Base-by-base conservation (phyloP, 2,113 vertebrate genomes). In the Toxostoma redivivum region DNA sequence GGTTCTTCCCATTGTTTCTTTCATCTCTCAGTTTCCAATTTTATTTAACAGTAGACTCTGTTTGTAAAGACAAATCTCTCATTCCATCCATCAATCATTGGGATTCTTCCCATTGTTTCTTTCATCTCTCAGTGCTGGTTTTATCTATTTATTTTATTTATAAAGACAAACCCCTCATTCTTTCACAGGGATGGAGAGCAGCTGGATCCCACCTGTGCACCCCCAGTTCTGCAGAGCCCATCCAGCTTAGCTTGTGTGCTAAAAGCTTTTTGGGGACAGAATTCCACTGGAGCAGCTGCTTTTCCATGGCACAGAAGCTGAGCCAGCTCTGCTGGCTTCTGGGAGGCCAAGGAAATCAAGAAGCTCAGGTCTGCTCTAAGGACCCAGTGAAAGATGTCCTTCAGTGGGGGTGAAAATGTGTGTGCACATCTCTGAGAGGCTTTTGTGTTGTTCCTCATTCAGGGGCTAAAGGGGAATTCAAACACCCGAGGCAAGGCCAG, bases 351-450 rank as follows among this genome's bases (percentile, higher is more conserved):
- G 27, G 50, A 45, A 67, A 71, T 21, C 23, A 12, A 48, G 51
- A 5, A 87, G 40, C 45, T 37, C 11, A 25, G 37, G 22, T 16
- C 40, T 48, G 31, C 45, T 76, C 62, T 38, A 61, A 69, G 78
- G 44, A 22, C 30, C 78, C 64, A 4, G 64, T 67, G 65, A 44
- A 76, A 76, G 54, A 21, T 37, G 31, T 22, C 62, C 20, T n/a
- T 44, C 28, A 10, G 2, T 17, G 60, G 16, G 54, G 45, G 35
- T 45, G 45, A 69, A 28, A 24, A 20, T 2, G 23, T 3, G 0
- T 7, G 47, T 1, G 3, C 35, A 9, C 35, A 8, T 15, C 45
- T 47, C 1, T 25, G 6, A 57, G 33, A 16, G 13, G 9, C 7
- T 5, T 28, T n/a, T 18, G 22, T 47, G 40, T 44, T 80, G 24